These are phyloP conservation scores for Sialia sialis DNA, from an alignment of 2,113 vertebrate genomes.

Conservation along the genomic window DNA sequence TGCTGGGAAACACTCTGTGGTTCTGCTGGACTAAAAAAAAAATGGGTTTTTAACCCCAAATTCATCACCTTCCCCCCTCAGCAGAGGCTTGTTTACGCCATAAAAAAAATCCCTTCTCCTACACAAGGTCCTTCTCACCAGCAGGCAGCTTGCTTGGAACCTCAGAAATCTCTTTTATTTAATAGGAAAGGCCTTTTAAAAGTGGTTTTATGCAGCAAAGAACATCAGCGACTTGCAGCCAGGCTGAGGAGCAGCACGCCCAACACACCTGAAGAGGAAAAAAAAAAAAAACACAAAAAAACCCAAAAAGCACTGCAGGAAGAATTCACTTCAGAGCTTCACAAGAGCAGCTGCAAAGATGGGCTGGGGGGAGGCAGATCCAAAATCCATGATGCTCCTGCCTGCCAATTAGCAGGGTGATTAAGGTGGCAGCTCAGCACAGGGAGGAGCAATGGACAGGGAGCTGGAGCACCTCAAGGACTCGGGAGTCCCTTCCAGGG, in stretches of 20 bases:
- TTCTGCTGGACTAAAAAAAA: background rate
- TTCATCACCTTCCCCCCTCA: background rate
- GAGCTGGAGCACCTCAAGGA: background rate
- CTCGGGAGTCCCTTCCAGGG: background rate
- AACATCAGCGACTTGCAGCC: background rate
- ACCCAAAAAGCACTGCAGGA: background rate
- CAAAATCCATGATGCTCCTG: background rate
- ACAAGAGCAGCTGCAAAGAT: background rate
- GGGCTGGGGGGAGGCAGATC: background rate
- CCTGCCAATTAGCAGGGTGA: background rate
- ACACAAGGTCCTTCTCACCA: background rate
- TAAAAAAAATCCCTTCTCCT: background rate
- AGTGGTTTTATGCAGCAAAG: background rate
- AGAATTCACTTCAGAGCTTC: background rate
- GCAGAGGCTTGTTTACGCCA: conserved; percentile 53
- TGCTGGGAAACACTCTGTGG: background rate
- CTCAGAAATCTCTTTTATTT: background rate
- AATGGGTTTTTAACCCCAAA: background rate
- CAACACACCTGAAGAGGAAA: background rate
- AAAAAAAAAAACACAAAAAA: no score
- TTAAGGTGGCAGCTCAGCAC: background rate
- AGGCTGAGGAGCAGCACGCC: background rate
- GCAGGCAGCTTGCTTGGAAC: background rate
- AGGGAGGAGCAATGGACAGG: background rate
- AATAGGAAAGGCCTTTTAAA: background rate